Conservation (phyloP, 2,113 vertebrate species). For the Anguilla rostrata region DNA sequence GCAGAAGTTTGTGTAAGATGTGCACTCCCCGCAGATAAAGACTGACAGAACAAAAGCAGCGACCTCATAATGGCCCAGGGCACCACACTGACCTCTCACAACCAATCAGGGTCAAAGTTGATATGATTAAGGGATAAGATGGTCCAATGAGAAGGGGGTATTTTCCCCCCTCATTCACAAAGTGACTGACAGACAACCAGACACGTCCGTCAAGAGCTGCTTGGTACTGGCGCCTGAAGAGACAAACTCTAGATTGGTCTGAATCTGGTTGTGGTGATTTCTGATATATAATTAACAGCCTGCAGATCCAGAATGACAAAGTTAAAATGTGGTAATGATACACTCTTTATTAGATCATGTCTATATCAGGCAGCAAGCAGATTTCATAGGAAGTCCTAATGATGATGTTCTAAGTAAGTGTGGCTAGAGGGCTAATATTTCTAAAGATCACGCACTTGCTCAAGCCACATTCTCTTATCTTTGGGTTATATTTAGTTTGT, state of each 20-base stretch:
- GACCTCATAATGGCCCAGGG: slow-evolving; percentile 10
- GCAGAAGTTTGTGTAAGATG: slow-evolving; percentile 6
- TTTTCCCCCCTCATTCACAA: background rate
- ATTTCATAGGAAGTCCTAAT: slow-evolving; percentile 46
- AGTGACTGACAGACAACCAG: background rate
- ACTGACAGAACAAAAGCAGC: background rate
- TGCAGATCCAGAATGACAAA: background rate
- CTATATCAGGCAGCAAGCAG: slow-evolving; percentile 45
- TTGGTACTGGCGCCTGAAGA: background rate
- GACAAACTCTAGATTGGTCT: background rate
- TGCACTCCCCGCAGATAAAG: slow-evolving; percentile 2
- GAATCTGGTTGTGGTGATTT: background rate
- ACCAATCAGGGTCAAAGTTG: slow-evolving; percentile 3
- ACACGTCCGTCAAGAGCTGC: background rate
- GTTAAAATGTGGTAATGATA: slow-evolving; percentile 26
- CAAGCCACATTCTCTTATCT: slow-evolving; percentile 51
- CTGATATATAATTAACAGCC: background rate
- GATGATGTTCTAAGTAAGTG: slow-evolving; percentile 47
- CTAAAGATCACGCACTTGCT: slow-evolving; percentile 61
- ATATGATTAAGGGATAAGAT: background rate
- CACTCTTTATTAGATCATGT: slow-evolving; percentile 33
- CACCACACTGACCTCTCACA: slow-evolving; percentile 10
- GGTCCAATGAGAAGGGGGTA: background rate
- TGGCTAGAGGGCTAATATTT: slow-evolving; percentile 48
- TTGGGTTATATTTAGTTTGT: slow-evolving; percentile 53